Evolutionary conservation across 1,140 invertebrate species (phyloP), one percentile per base, ranked within the genome.

Genomic region (Listronotus oregonensis): DNA sequence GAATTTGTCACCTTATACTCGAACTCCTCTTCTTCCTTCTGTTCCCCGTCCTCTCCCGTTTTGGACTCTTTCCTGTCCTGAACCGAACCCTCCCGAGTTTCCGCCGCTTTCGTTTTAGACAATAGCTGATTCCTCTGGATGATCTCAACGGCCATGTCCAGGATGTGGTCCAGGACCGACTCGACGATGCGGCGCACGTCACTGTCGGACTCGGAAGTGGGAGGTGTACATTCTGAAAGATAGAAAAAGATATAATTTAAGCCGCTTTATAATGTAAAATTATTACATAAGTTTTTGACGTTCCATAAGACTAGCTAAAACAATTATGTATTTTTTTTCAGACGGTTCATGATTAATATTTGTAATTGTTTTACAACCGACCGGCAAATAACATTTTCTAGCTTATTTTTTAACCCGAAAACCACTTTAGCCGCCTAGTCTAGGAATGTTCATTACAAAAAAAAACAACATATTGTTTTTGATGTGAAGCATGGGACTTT

Each of bases 81-180:
- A 14, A 5, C 7, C 1, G 49, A 7, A 12, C 14, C 18, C 21
- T 10, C 17, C 12, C 9, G 2, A 4, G 9, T 12, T 17, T 51
- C 34, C 21, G 37, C 21, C 14, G 37, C 49, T 52, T 60, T 68
- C 42, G 55, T 46, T 34, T 18, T 65, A 14, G 40, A 51, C 37
- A 68, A 50, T 37, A 73, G 62, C 51, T 68, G 66, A 61, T 74
- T 73, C 43, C 66, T 71, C 32, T 69, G 50, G 39, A 74, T 68
- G 27, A 73, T 67, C 43, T 69, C 65, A 15, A 74, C 67, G 31
- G 77, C 77, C 57, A 75, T 76, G 27, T 77, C 77, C 17, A 78
- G 57, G 46, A 78, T 70, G 27, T 70, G 69, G 44, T 71, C 67
- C 42, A 74, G 64, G 11, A 74, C 40, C 12, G 70, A 64, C 40